A percentile compares a stretch with the other conserved stretches of the same genome.
phyloP scores from a whole-genome alignment of 1,140 invertebrate genomes.

The Paraescarpia echinospica region DNA sequence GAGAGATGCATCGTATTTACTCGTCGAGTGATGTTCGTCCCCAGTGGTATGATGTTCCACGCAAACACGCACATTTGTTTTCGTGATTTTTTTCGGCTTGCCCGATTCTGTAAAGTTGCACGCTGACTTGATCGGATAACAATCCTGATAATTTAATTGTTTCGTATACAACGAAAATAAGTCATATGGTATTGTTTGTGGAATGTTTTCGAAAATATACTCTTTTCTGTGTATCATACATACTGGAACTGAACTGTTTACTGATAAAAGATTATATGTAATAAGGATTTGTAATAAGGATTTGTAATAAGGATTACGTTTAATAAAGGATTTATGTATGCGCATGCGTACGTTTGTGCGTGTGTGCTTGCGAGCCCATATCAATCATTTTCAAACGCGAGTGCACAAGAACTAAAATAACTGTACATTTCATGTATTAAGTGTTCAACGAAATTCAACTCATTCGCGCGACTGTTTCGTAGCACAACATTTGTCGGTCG shows the following conservation, averaged over 20 bases:
- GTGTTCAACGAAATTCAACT: background rate
- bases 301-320: background rate
- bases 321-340: background rate
- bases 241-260: too few species aligned
- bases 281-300: too few species aligned
- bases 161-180: background rate
- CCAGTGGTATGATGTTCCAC: background rate
- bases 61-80: background rate
- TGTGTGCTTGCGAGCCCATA: background rate
- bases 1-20: background rate
- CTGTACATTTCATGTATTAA: background rate
- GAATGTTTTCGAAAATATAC: background rate
- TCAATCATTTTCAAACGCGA: background rate
- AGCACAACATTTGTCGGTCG: background rate
- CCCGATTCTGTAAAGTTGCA: background rate
- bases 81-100: background rate
- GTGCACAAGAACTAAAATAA: background rate
- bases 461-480: too few species aligned
- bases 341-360: background rate
- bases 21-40: background rate
- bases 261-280: too few species aligned
- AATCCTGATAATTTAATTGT: too few species aligned
- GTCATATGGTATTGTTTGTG: background rate
- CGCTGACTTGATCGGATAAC: background rate
- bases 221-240: too few species aligned